These are phyloP conservation scores for Cettia cetti DNA, from an alignment of 2,113 vertebrate species.

Conservation along the genomic window DNA sequence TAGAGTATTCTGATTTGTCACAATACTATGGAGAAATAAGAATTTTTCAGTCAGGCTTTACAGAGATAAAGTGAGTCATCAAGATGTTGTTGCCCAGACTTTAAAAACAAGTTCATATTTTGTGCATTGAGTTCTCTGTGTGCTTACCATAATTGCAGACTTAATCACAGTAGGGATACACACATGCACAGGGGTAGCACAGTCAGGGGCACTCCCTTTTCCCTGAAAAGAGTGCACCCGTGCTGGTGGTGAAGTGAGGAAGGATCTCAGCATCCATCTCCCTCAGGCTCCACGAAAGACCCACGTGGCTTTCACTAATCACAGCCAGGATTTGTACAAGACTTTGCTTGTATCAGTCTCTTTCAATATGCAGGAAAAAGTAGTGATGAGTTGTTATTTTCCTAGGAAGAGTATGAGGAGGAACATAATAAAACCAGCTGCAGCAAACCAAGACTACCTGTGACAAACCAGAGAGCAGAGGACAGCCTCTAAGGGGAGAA, in stretches of 20 bases:
- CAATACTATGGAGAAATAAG: background rate
- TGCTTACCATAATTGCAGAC: slow-evolving; percentile 23
- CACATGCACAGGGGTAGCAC: background rate
- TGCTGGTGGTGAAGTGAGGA: background rate
- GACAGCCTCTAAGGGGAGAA: background rate
- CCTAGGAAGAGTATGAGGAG: background rate
- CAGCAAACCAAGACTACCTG: background rate
- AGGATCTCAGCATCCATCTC: background rate
- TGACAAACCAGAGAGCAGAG: background rate
- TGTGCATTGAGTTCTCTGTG: background rate
- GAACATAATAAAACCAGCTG: background rate
- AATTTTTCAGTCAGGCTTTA: background rate
- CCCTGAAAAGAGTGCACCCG: background rate
- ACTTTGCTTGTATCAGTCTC: background rate
- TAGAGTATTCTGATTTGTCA: background rate
- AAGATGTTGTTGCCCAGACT: background rate
- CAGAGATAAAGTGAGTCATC: slow-evolving; percentile 31
- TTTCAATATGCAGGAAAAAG: background rate
- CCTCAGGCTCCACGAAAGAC: background rate
- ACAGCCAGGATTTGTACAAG: background rate
- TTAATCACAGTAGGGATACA: background rate
- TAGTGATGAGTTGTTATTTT: background rate
- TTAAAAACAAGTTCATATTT: slow-evolving; percentile 29
- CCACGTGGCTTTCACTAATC: background rate
- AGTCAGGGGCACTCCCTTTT: background rate